These are phyloP conservation scores for Heliothis peltigera DNA, from an alignment of 2,888 invertebrate species.

Conservation along the genomic window DNA sequence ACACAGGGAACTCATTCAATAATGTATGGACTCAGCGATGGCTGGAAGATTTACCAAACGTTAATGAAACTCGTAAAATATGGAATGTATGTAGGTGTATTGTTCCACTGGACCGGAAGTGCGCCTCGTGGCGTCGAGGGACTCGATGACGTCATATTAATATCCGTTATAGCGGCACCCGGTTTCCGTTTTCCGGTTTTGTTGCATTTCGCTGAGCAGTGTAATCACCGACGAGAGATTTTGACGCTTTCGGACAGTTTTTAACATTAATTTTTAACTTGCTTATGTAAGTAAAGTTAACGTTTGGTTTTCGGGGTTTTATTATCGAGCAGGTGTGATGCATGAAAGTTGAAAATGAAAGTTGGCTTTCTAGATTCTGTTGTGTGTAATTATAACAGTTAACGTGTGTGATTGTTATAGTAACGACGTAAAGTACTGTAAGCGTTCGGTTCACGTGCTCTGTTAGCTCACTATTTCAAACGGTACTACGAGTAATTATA, in stretches of 20 bases:
- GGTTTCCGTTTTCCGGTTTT: conserved; percentile 72
- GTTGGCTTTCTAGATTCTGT: conserved; percentile 56
- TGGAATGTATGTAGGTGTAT: conserved; percentile 66
- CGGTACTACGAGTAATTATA: conserved; percentile 13
- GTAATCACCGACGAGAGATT: conserved; percentile 53
- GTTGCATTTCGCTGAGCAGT: conserved; percentile 65
- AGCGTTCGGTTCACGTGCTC: conserved; percentile 15
- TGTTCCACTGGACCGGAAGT: conserved; percentile 77
- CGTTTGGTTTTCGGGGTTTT: conserved; percentile 51
- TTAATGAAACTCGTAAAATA: conserved; percentile 67
- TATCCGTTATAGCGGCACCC: conserved; percentile 76
- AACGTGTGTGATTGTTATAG: conserved; percentile 34
- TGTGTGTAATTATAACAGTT: conserved; percentile 43
- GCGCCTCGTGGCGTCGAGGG: conserved; percentile 69
- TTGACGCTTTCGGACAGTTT: conserved; percentile 52
- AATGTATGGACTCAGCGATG: conserved; percentile 36
- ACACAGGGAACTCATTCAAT: conserved; percentile 34
- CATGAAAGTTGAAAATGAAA: conserved; percentile 58
- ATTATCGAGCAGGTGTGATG: conserved; percentile 45
- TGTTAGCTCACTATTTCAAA: conserved; percentile 9
- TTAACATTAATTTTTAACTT: conserved; percentile 49
- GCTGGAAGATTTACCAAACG: conserved; percentile 32
- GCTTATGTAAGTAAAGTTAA: conserved; percentile 58
- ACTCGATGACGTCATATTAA: conserved; percentile 80
- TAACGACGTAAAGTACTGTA: conserved; percentile 31